A percentile compares a stretch with the other conserved stretches of the same genome.
phyloP scores from a whole-genome alignment of 2,797 vertebrate genomes.

The Malurus splendens region DNA sequence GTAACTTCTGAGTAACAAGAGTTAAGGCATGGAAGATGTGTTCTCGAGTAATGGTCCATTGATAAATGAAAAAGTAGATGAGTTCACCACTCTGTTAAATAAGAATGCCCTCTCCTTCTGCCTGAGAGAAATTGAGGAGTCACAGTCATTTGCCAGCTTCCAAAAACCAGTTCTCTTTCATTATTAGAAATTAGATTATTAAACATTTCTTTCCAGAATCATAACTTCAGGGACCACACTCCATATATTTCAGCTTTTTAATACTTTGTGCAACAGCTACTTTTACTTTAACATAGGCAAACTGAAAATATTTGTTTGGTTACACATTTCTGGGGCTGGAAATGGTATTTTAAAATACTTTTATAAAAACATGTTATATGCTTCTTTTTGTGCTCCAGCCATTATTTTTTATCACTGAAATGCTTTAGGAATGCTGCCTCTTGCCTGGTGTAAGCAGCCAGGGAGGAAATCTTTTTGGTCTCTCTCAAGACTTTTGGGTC shows the following conservation, averaged over 20 bases:
- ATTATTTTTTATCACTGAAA: neutral
- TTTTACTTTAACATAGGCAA: neutral
- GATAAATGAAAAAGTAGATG: constrained; percentile 2
- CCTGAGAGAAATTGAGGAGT: neutral
- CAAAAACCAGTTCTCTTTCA: neutral
- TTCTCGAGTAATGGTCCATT: neutral
- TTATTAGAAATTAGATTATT: constrained; percentile 1
- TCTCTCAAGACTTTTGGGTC: neutral
- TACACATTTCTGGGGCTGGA: neutral
- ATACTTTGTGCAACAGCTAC: neutral
- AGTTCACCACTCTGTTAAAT: constrained; percentile 10
- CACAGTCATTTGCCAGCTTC: neutral
- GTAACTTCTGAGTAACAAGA: neutral
- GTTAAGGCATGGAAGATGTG: neutral
- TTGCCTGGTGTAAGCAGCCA: neutral
- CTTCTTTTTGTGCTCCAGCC: neutral
- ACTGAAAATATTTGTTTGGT: neutral
- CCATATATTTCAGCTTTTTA: neutral
- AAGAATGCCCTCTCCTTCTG: neutral
- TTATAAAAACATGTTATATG: too few species aligned
- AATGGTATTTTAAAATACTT: neutral
- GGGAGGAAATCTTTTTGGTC: neutral
- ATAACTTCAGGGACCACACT: neutral
- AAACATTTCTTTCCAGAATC: neutral
- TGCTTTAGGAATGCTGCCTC: accelerated